Percentiles rank a stretch among this genome's conserved stretches.
These are phyloP conservation scores for Spialia ferax DNA, from an alignment of 2,888 invertebrate genomes.

Conservation along the genomic window DNA sequence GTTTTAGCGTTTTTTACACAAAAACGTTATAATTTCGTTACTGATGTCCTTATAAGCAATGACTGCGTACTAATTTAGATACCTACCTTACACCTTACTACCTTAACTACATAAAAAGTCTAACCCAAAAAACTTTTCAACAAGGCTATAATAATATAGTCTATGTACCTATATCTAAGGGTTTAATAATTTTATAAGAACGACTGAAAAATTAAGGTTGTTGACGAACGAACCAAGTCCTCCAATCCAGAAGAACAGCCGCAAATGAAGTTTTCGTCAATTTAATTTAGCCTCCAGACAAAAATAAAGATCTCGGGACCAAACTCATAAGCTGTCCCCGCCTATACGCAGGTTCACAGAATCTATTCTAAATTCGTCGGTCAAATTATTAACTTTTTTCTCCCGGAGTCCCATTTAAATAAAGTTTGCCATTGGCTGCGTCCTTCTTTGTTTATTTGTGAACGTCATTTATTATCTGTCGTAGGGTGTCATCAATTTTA, in stretches of 20 bases:
- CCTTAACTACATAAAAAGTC: not conserved
- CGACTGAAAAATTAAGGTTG: conserved; percentile 14
- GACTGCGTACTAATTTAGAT: too few species aligned
- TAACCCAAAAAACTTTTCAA: not conserved
- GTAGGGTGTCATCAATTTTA: conserved; percentile 36
- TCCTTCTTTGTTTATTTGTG: conserved; percentile 38
- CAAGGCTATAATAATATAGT: not conserved
- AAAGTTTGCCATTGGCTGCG: conserved; percentile 65
- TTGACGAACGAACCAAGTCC: conserved; percentile 15
- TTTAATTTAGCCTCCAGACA: conserved; percentile 80
- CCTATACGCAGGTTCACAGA: conserved; percentile 65
- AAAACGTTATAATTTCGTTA: too few species aligned
- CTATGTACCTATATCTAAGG: too few species aligned
- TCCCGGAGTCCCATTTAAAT: conserved; percentile 57
- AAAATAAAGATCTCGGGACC: conserved; percentile 64
- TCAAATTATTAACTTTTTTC: conserved; percentile 69
- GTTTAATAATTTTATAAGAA: conserved; percentile 1
- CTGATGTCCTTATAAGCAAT: too few species aligned
- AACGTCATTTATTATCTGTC: conserved; percentile 38
- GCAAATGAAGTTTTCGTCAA: conserved; percentile 57
- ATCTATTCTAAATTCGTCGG: conserved; percentile 64
- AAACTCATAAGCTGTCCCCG: conserved; percentile 76
- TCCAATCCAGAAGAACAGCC: conserved; percentile 5
- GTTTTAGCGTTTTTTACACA: too few species aligned
- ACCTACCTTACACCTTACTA: too few species aligned